phyloP scores from a whole-genome alignment of 2,888 invertebrate species.

The Dryadula phaetusa region DNA sequence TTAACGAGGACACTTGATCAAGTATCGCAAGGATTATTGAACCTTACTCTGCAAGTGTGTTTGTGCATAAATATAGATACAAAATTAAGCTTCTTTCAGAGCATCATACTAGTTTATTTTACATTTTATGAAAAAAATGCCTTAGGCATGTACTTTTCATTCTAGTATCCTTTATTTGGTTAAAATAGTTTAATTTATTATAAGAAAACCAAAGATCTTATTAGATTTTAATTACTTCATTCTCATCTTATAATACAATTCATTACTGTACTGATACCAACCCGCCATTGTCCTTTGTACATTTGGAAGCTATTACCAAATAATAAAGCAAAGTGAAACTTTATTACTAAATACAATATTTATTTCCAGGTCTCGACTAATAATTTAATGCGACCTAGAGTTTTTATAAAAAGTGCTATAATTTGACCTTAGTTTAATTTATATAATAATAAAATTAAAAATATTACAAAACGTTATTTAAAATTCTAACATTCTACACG shows the following conservation, averaged over 20 bases:
- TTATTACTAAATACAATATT: conserved; percentile 3
- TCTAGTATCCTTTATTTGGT: too few species aligned
- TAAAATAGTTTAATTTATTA: too few species aligned
- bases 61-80: background rate
- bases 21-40: conserved; percentile 13
- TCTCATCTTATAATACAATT: background rate
- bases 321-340: conserved; percentile 2
- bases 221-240: background rate
- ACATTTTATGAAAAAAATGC: background rate
- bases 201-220: too few species aligned
- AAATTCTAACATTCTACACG: background rate
- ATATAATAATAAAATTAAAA: conserved; percentile 16
- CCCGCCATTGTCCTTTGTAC: background rate
- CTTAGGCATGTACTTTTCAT: too few species aligned
- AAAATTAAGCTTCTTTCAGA: background rate
- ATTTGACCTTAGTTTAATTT: conserved; percentile 20
- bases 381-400: conserved; percentile 27
- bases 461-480: conserved; percentile 15
- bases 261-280: background rate
- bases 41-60: background rate
- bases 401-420: conserved; percentile 13
- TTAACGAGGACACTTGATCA: conserved; percentile 12
- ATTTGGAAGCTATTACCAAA: conserved; percentile 14
- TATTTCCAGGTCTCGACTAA: conserved; percentile 16
- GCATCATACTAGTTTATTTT: background rate